Base-by-base conservation (phyloP, 2,888 invertebrate species). In the Drosophila greeni region DNA sequence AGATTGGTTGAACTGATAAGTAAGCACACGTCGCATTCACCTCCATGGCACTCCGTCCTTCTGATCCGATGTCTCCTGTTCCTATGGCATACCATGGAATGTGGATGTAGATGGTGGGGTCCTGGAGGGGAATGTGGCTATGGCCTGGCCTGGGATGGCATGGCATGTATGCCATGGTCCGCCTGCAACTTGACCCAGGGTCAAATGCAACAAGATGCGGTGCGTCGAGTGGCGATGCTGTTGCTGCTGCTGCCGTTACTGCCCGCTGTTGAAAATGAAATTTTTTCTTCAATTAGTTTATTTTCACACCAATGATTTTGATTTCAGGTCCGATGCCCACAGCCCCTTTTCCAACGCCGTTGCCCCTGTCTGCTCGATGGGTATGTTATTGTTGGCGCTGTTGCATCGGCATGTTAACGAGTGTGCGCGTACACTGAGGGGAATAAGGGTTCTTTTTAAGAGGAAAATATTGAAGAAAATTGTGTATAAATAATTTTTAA, bases 271-370 rank as follows among this genome's bases (percentile, higher is more conserved):
- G 78, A 66, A 79, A 78, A 78, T 81, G 78, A 73, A 81, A 80
- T 79, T 81, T 79, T 79, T 84, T 82, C 82, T 82, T 83, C 84
- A 82, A 83, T 82, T 83, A 82, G 81, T 83, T 82, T 82, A 82
- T 82, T 83, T 82, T 82, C 84, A 84, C 84, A 74, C 82, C 76
- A 79, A 81, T 83, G 81, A 75, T 79, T 81, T 79, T 83, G 79
- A 80, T 80, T 80, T 76, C 83, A 73, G 57, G 45, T 69, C 70
- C 66, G 65, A 55, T 69, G 68, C 43, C 47, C 56, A 48, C 45
- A 29, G 36, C 29, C 55, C 37, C 48, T 26, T 36, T 7, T 23
- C 31, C 29, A 37, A 8, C 45, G 29, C 18, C 12, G 12, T 18
- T 7, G 18, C n/a, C 31, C 37, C 20, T 47, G 45, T 66, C 33